These are phyloP conservation scores for Coenonympha glycerion DNA, from an alignment of 2,888 invertebrate species.

Conservation along the genomic window DNA sequence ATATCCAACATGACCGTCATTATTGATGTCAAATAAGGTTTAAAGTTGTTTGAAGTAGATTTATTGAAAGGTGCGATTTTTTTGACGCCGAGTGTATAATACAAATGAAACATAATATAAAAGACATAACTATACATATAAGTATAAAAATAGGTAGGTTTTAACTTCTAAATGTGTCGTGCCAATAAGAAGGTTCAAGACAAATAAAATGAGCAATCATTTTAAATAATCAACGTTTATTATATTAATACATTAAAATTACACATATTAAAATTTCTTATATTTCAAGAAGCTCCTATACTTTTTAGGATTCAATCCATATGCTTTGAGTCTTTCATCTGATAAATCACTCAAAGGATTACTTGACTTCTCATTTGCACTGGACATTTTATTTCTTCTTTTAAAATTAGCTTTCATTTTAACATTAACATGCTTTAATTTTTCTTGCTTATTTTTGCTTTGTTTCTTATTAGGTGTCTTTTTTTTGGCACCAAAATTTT, in stretches of 20 bases:
- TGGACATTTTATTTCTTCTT: slow-evolving; percentile 13
- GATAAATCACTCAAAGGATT: slow-evolving; percentile 72
- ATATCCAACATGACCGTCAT: too few relatives aligned
- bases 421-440: slow-evolving; percentile 2
- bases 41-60: too few relatives aligned
- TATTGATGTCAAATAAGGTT: too few relatives aligned
- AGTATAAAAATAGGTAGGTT: too few relatives aligned
- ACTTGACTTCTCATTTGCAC: slow-evolving; percentile 34
- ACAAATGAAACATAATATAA: too few relatives aligned
- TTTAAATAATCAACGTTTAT: not conserved
- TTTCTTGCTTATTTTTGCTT: slow-evolving; percentile 25
- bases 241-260: not conserved
- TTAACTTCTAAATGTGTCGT: too few relatives aligned
- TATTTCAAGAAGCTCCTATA: slow-evolving; percentile 86
- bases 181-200: too few relatives aligned
- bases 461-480: slow-evolving; percentile 35
- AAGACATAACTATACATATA: too few relatives aligned
- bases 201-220: too few relatives aligned
- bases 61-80: too few relatives aligned
- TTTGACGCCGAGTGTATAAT: too few relatives aligned
- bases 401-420: slow-evolving; percentile 18
- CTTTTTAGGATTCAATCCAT: slow-evolving; percentile 93
- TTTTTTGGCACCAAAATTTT: slow-evolving; percentile 1
- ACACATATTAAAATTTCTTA: slow-evolving; percentile 60
- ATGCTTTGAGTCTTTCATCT: slow-evolving; percentile 90